Conservation (phyloP, 2,113 vertebrate genomes). For the Pluvianellus socialis region DNA sequence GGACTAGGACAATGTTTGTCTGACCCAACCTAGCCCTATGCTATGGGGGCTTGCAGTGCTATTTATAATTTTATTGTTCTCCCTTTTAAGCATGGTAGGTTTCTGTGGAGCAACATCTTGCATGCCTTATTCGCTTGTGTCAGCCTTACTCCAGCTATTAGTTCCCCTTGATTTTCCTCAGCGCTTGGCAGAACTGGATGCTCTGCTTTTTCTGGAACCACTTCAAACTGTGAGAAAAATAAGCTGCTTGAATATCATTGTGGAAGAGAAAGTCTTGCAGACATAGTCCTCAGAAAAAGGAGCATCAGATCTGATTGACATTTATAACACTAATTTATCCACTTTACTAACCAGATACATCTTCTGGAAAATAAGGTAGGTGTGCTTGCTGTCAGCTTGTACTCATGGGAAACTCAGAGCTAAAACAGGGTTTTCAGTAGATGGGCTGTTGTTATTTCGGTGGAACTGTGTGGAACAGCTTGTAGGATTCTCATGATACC, state of each 20-base stretch:
- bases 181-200: neutral
- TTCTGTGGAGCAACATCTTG: neutral
- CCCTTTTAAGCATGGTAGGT: neutral
- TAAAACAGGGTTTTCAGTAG: neutral
- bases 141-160: neutral
- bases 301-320: neutral
- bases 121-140: neutral
- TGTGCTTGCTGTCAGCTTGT: neutral
- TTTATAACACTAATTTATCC: neutral
- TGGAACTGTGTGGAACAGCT: neutral
- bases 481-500: neutral
- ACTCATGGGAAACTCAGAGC: neutral
- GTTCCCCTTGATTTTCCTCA: neutral
- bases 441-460: neutral
- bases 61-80: neutral
- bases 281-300: neutral
- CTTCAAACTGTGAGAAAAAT: slow-evolving; percentile 3
- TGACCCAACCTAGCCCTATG: neutral
- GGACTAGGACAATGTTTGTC: neutral
- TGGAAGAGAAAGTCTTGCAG: neutral
- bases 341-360: neutral
- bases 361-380: neutral
- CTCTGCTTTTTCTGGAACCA: neutral
- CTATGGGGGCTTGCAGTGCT: neutral
- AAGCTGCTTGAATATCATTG: neutral